phyloP scores from a whole-genome alignment of 53 echinoderm and acorn worm genomes.

The Luidia sarsii region DNA sequence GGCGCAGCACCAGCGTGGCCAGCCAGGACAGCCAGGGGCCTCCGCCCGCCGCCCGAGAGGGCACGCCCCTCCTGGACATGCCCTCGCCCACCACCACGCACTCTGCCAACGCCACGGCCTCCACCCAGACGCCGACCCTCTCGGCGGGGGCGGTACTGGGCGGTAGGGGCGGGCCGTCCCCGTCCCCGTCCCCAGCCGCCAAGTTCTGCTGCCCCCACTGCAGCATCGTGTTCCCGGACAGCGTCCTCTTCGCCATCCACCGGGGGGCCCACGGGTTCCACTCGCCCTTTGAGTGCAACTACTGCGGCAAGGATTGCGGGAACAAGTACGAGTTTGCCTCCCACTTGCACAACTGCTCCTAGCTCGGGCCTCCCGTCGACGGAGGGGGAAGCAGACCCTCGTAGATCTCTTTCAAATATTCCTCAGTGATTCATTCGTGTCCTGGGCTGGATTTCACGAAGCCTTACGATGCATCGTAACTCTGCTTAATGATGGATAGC shows the following conservation, averaged over 20 bases:
- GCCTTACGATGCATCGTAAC: no score
- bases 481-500: no score
- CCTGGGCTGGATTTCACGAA: no score
- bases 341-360: constrained; percentile 62
- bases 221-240: constrained; percentile 64
- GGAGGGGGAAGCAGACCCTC: no score
- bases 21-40: constrained; percentile 37
- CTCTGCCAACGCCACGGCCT: constrained; percentile 18
- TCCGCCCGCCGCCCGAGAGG: constrained; percentile 6
- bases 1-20: constrained; percentile 4
- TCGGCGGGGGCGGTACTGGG: no score
- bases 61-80: constrained; percentile 37
- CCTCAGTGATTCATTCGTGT: no score
- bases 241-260: constrained; percentile 61
- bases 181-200: constrained; percentile 29
- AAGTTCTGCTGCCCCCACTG: constrained; percentile 58
- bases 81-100: constrained; percentile 49
- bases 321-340: constrained; percentile 73
- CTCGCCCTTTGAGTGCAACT: constrained; percentile 69
- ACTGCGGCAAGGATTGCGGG: constrained; percentile 60
- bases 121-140: constrained; percentile 26
- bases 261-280: constrained; percentile 66
- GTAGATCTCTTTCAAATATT: no score
- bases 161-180: constrained; percentile 10
- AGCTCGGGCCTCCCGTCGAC: no score